Percentiles rank a stretch among this genome's conserved stretches.
Evolutionary conservation across 1,140 invertebrate species (phyloP).

Genomic region (Atopsyche davidsoni): DNA sequence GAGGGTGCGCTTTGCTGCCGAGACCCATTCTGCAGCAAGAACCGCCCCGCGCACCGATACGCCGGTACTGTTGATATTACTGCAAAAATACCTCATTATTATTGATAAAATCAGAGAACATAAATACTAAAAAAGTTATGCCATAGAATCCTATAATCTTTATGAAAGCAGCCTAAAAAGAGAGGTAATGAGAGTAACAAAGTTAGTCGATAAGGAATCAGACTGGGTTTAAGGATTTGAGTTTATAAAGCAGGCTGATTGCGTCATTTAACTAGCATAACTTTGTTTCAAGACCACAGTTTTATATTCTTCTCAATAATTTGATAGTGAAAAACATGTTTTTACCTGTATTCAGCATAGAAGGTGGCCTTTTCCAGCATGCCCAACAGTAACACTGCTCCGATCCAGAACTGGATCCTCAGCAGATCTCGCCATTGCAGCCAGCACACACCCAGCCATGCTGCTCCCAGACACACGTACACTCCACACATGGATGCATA

Average conservation of each 20-base stretch:
- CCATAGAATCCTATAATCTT: too few species aligned
- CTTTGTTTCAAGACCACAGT: too few species aligned
- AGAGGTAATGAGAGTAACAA: too few species aligned
- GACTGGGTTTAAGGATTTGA: too few species aligned
- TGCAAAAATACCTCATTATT: too few species aligned
- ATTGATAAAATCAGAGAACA: too few species aligned
- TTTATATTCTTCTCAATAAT: too few species aligned
- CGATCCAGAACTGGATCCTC: conserved; percentile 95
- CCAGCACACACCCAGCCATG: conserved; percentile 79
- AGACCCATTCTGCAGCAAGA: conserved; percentile 80
- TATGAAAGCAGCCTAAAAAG: too few species aligned
- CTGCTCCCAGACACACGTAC: conserved; percentile 75
- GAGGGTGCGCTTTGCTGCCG: conserved; percentile 76
- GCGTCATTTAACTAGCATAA: too few species aligned
- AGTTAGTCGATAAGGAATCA: too few species aligned
- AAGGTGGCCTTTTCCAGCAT: conserved; percentile 84
- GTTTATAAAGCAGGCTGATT: too few species aligned
- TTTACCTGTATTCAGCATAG: conserved; percentile 70
- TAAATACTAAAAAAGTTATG: too few species aligned
- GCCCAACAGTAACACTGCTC: conserved; percentile 79
- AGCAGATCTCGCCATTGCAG: conserved; percentile 85
- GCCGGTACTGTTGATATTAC: conserved; percentile 71
- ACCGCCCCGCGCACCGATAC: conserved; percentile 60
- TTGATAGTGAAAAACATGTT: not conserved
- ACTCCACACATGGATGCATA: conserved; percentile 86